A percentile compares a stretch with the other conserved stretches of the same genome.
Conservation (phyloP, 2,113 vertebrate genomes). For the Misgurnus anguillicaudatus region DNA sequence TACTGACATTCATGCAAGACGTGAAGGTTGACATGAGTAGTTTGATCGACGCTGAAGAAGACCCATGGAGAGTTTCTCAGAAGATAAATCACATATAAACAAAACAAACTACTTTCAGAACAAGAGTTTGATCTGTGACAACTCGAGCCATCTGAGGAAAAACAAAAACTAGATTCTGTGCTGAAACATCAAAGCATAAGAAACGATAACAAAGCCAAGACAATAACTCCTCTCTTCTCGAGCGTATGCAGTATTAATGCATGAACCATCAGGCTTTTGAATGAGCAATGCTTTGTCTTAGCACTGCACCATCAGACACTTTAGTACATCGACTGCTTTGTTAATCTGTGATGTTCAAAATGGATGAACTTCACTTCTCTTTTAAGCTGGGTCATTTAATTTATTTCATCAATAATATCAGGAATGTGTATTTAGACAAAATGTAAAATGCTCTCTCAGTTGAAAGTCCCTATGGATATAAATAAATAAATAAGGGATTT, state of each 20-base stretch:
- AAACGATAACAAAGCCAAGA: background rate
- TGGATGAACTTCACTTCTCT: no score
- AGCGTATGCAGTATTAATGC: no score
- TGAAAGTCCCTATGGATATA: no score
- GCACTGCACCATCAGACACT: no score
- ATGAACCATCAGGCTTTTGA: background rate
- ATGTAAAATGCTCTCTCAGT: background rate
- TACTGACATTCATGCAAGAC: background rate
- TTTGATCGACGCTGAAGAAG: background rate
- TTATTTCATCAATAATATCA: no score
- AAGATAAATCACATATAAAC: slow-evolving; percentile 26
- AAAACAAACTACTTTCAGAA: slow-evolving; percentile 27
- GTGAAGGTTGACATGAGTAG: slow-evolving; percentile 15
- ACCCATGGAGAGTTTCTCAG: slow-evolving; percentile 18
- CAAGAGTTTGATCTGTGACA: slow-evolving; percentile 32
- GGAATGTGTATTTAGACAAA: no score
- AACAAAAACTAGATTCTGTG: background rate
- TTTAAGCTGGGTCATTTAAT: no score
- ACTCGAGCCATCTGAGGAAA: background rate
- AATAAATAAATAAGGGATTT: no score
- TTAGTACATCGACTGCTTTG: no score
- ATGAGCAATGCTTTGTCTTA: background rate
- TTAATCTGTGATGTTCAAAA: no score
- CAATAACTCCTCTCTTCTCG: background rate
- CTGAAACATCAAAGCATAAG: background rate